Evolutionary conservation across 2,888 invertebrate species (phyloP), one percentile per base, ranked within the genome.

Genomic region (Ectemnius cavifrons): DNA sequence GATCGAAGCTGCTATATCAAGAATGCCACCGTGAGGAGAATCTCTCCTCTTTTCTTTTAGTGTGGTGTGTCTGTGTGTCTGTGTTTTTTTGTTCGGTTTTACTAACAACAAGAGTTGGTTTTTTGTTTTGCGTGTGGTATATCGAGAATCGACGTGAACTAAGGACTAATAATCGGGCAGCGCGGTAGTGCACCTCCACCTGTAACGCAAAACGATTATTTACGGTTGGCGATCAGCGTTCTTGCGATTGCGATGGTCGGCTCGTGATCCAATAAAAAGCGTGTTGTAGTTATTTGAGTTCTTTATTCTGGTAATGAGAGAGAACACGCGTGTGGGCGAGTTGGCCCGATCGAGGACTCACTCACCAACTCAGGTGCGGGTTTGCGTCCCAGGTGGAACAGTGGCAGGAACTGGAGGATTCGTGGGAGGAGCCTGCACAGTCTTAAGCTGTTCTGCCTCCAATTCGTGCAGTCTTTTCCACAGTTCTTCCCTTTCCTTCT

Each of bases 401-500:
- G 86, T 87, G 86, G 88, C 87, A 89, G 90, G 87, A 89, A 91
- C 90, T 88, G 89, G 84, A 87, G 85, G 86, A 37, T 11, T 11
- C 11, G 37, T 90, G 80, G 87, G 79, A 77, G 80, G 69, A 79
- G 69, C 84, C 81, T 86, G 85, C 85, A 79, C 79, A 80, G 86
- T 83, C 79, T 86, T 86, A 81, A 87, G 88, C 82, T 86, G 86
- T 79, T 88, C 88, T 72, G 96, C 93, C 94, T 97, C 97, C 92
- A 98, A 94, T 93, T 97, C 97, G 89, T 95, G 95, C 92, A 98
- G 93, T 92, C 95, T 96, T 93, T 97, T 97, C 99, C 99, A 99
- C 92, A 99, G 93, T 92, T 99, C 99, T 92, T 98, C 97, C 92
- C 98, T 93, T 94, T 99, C 97, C 93, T 98, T 95, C 94, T 98